Conservation (phyloP, 2,797 vertebrate species). For the Oceanodroma leucorhoa region DNA sequence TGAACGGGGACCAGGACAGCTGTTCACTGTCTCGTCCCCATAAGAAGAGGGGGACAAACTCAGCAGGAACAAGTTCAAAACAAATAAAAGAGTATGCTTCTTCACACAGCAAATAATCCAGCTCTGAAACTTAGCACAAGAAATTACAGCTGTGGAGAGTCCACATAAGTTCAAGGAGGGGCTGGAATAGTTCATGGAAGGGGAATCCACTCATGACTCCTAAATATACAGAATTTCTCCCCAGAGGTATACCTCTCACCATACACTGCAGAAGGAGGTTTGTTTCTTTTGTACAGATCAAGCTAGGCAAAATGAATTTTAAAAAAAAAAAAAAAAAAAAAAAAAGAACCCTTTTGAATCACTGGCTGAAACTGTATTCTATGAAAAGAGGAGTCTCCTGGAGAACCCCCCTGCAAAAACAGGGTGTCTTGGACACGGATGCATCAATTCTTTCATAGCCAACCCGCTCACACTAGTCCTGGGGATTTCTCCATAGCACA, state of each 20-base stretch:
- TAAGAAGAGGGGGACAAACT: not conserved
- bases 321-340: rapidly evolving
- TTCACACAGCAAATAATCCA: not conserved
- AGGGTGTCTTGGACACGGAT: not conserved
- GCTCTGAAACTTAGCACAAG: not conserved
- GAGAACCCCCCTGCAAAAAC: not conserved
- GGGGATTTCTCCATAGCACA: not conserved
- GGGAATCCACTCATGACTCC: not conserved
- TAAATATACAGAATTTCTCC: too few relatives aligned
- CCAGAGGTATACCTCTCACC: not conserved
- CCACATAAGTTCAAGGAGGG: not conserved
- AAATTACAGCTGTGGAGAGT: not conserved
- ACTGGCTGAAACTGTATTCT: not conserved
- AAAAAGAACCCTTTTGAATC: not conserved
- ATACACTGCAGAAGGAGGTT: rapidly evolving
- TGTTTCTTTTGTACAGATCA: not conserved
- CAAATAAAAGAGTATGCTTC: not conserved
- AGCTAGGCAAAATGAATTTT: not conserved
- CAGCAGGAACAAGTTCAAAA: not conserved
- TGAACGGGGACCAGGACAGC: not conserved
- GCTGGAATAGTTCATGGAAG: not conserved
- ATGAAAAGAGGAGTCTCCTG: not conserved
- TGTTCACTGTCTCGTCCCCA: not conserved
- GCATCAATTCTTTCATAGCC: rapidly evolving
- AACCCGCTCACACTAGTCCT: rapidly evolving